These are phyloP conservation scores for Anadara kagoshimensis DNA, from an alignment of 1,140 invertebrate genomes.

Conservation along the genomic window DNA sequence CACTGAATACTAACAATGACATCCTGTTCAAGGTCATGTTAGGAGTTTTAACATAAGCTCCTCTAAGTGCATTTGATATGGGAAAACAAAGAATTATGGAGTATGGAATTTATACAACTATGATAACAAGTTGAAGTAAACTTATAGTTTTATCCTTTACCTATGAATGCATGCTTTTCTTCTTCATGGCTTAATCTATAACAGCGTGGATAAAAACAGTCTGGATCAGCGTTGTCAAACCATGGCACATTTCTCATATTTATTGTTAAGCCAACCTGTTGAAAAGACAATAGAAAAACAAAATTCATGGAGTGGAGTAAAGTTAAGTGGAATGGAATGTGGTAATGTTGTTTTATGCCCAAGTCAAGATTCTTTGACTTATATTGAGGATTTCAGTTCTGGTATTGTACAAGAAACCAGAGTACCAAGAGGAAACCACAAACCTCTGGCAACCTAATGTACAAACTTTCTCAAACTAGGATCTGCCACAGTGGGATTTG, in stretches of 20 bases:
- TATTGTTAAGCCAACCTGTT: slow-evolving; percentile 80
- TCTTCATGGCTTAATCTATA: slow-evolving; percentile 84
- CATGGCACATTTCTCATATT: slow-evolving; percentile 91
- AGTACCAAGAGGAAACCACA: too few species aligned
- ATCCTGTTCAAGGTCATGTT: too few species aligned
- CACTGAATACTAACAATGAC: too few species aligned
- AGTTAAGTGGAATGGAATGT: background rate
- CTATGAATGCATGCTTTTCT: slow-evolving; percentile 88
- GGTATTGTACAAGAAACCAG: too few species aligned
- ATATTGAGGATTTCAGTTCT: too few species aligned
- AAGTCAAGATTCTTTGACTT: too few species aligned
- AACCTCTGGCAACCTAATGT: too few species aligned
- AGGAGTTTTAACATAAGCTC: background rate
- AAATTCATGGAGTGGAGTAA: background rate
- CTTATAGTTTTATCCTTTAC: slow-evolving; percentile 44
- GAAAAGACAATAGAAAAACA: background rate
- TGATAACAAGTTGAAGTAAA: background rate
- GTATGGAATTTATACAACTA: background rate
- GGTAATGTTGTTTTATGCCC: background rate
- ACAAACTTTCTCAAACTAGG: too few species aligned
- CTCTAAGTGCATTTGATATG: background rate
- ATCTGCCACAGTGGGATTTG: too few species aligned
- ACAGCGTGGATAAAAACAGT: slow-evolving; percentile 89
- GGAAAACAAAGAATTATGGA: background rate
- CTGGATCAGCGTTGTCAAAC: slow-evolving; percentile 87